Conservation (phyloP, 2,113 vertebrate species). For the Phyllostomus hastatus region DNA sequence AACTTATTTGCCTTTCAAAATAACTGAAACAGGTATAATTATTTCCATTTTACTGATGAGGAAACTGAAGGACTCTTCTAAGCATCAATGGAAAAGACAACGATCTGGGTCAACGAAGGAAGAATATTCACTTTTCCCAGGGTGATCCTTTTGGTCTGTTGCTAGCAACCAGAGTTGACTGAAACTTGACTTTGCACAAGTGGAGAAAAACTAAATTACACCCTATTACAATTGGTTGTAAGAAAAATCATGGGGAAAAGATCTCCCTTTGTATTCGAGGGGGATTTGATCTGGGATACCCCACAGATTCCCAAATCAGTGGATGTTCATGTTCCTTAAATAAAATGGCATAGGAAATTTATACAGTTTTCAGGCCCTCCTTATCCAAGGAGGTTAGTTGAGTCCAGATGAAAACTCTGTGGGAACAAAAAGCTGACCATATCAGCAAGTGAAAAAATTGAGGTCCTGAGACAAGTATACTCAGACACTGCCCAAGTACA, state of each 20-base stretch:
- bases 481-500: not conserved
- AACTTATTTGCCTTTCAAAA: not conserved
- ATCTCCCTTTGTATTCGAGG: not conserved
- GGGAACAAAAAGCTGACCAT: not conserved
- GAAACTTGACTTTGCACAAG: not conserved
- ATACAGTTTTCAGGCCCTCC: not conserved
- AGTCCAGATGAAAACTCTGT: not conserved
- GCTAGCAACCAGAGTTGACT: not conserved
- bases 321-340: not conserved
- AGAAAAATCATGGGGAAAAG: not conserved
- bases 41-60: not conserved
- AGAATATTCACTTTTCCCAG: not conserved
- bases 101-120: not conserved
- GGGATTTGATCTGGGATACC: not conserved
- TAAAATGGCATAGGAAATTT: not conserved
- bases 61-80: not conserved
- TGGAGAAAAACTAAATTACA: not conserved
- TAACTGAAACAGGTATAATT: not conserved
- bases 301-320: not conserved
- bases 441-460: not conserved
- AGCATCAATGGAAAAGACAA: not conserved
- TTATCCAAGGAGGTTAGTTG: not conserved
- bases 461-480: not conserved
- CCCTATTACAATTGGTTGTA: not conserved
- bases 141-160: not conserved